Percentiles rank a stretch among this genome's conserved stretches.
Evolutionary conservation across 1,140 invertebrate species (phyloP).

Genomic region (Teleopsis dalmanni): DNA sequence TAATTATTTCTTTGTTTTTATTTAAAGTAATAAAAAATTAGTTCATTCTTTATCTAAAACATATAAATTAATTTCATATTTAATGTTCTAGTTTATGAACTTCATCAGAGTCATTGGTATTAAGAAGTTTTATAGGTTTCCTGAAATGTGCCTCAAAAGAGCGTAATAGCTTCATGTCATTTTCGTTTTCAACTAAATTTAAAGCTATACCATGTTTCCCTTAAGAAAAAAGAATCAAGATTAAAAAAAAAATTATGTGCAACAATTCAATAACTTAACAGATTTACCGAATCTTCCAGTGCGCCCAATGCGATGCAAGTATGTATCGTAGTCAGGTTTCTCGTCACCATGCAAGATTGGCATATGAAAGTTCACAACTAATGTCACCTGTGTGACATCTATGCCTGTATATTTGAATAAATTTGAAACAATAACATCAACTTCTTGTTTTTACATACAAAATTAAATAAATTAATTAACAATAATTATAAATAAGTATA

Average conservation of each 20-base stretch:
- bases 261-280: too few relatives aligned
- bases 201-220: conserved; percentile 87
- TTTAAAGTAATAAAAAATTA: too few relatives aligned
- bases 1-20: too few relatives aligned
- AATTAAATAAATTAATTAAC: background rate
- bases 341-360: conserved; percentile 72
- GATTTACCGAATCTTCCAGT: conserved; percentile 82
- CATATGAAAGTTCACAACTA: conserved; percentile 98
- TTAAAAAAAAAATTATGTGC: too few relatives aligned
- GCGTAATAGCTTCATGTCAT: conserved; percentile 63
- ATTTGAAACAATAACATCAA: background rate
- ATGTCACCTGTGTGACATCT: conserved; percentile 93
- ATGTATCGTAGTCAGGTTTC: conserved; percentile 91
- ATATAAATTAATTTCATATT: too few relatives aligned
- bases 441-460: background rate
- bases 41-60: too few relatives aligned
- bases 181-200: conserved; percentile 77
- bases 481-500: conserved; percentile 1
- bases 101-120: conserved; percentile 85
- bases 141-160: conserved; percentile 88
- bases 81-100: conserved; percentile 75
- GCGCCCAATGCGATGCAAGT: conserved; percentile 92
- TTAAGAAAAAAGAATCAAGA: conserved; percentile 16
- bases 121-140: conserved; percentile 71
- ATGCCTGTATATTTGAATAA: too few relatives aligned